Percentiles rank a stretch among this genome's conserved stretches.
phyloP scores from a whole-genome alignment of 2,888 invertebrate genomes.

The Stenichneumon culpator region DNA sequence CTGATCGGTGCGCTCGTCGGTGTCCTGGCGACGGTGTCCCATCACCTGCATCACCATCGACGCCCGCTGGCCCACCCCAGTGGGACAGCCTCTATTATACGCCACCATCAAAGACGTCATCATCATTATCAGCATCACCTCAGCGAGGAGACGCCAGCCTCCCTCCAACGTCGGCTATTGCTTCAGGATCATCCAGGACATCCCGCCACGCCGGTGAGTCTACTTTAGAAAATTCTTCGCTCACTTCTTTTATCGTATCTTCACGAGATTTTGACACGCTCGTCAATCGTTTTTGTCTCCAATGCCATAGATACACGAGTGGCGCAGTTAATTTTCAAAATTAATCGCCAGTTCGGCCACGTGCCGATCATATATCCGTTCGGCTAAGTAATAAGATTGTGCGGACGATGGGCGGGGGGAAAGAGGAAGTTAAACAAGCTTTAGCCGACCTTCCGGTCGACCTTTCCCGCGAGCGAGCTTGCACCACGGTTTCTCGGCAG shows the following conservation, averaged over 20 bases:
- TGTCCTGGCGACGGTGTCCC: constrained; percentile 85
- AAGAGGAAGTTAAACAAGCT: constrained; percentile 17
- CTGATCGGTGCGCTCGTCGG: constrained; percentile 81
- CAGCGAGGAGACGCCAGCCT: constrained; percentile 75
- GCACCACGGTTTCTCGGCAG: neutral
- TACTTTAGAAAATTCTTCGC: neutral
- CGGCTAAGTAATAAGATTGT: constrained; percentile 22
- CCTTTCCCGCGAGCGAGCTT: constrained; percentile 66
- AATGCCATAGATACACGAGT: neutral
- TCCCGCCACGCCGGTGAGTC: constrained; percentile 81
- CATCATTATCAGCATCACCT: constrained; percentile 72
- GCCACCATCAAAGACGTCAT: constrained; percentile 76
- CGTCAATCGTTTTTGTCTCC: neutral
- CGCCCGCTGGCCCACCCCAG: constrained; percentile 86
- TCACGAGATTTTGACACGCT: neutral
- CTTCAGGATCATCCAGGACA: constrained; percentile 79
- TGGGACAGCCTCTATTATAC: constrained; percentile 85
- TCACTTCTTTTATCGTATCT: neutral
- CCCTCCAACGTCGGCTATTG: constrained; percentile 77
- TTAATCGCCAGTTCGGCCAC: neutral
- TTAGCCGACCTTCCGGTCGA: constrained; percentile 71
- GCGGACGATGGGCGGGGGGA: neutral
- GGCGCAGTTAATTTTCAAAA: neutral
- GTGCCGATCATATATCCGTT: constrained; percentile 9
- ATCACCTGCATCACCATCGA: constrained; percentile 85